phyloP scores from a whole-genome alignment of 2,888 invertebrate genomes.

The Cetonia aurata region DNA sequence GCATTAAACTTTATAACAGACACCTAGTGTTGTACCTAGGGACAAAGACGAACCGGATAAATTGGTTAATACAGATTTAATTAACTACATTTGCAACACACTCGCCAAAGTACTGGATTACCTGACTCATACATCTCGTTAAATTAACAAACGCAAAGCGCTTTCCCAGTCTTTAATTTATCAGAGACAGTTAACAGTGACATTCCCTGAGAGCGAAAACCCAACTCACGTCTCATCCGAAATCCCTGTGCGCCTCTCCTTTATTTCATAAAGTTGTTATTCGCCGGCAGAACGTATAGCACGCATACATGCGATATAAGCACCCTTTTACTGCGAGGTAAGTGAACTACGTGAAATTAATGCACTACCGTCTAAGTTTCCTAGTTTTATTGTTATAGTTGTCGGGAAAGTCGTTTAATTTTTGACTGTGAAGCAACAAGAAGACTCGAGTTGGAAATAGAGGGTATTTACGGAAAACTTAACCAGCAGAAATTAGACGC shows the following conservation, averaged over 20 bases:
- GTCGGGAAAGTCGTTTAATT: constrained; percentile 45
- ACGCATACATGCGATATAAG: constrained; percentile 46
- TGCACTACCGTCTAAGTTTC: constrained; percentile 44
- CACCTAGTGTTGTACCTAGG: too few species aligned
- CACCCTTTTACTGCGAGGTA: not conserved
- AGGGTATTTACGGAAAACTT: constrained; percentile 45
- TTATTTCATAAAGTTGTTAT: constrained; percentile 51
- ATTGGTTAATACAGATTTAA: too few species aligned
- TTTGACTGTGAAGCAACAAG: constrained; percentile 37
- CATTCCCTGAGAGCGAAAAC: constrained; percentile 46
- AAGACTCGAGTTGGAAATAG: not conserved
- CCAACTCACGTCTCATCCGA: constrained; percentile 36
- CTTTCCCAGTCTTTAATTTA: constrained; percentile 45
- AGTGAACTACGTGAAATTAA: constrained; percentile 47
- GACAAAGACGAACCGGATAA: too few species aligned
- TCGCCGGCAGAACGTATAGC: not conserved
- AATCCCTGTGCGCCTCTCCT: constrained; percentile 48
- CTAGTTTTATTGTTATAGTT: constrained; percentile 50
- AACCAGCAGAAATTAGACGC: constrained; percentile 42
- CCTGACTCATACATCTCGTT: not conserved
- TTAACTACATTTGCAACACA: not conserved
- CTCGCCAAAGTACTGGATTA: not conserved
- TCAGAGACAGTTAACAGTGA: constrained; percentile 49
- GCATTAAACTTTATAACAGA: too few species aligned
- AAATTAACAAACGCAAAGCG: constrained; percentile 36